Evolutionary conservation across 1,140 invertebrate genomes (phyloP), one percentile per base, ranked within the genome.

Genomic region (Apocrypta bakeri): DNA sequence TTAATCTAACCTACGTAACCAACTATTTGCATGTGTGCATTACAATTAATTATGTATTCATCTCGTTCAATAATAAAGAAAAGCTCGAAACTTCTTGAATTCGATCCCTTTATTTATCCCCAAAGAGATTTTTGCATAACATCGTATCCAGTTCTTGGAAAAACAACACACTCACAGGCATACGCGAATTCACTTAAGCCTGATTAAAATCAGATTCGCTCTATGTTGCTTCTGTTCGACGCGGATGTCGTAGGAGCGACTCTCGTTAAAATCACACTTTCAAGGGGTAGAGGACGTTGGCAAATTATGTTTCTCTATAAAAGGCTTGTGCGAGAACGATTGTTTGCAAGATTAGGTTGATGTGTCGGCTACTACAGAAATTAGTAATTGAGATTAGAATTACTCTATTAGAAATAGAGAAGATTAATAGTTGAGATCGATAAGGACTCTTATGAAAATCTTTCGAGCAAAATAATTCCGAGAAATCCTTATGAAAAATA

Each of bases 281-380:
- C 14, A 56, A 1, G 14, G 17, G 4, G 48, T 17, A 6, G 17
- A 9, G 27, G 11, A 12, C 24, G 63, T 24, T 29, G 24, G 63
- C 63, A 17, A 66, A 66, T 25, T 66, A 66, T 71, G 27, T 33
- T 71, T 71, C 68, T 71, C 68, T 29, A 71, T 71, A 17, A 71
- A 71, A 71, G 68, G 27, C 68, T 71, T 9, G 68, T 6, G 27
- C 68, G 27, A 11, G 25, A 17, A 25, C 12, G 63, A 21, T 56
- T 56, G 48, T 56, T 56, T 56, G 48, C 48, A 17, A 56, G 48
- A 56, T n/a, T n/a, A 21, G 21, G 17, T 21, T n/a, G 17, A 56
- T 21, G 48, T n/a, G 48, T 56, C 21, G 63, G 63, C 11, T 37
- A 17, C 14, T 71, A 21, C 68, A 31, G 31, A 71, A 71, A 71